These are phyloP conservation scores for Diachasma alloeum DNA, from an alignment of 1,140 invertebrate species.

Conservation along the genomic window DNA sequence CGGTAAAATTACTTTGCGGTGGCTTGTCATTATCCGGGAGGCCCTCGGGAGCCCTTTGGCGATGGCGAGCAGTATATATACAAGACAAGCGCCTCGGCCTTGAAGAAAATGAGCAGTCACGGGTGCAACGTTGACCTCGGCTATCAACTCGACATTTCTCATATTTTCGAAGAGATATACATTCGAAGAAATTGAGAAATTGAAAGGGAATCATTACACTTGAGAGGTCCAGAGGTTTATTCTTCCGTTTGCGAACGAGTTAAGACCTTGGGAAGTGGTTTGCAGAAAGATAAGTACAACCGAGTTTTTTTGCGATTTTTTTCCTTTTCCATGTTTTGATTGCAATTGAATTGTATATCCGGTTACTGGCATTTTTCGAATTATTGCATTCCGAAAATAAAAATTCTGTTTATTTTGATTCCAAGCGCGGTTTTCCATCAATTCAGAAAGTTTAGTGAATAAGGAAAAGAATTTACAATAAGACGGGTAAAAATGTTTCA, in stretches of 20 bases:
- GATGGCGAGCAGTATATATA: not conserved
- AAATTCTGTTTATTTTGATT: too few relatives aligned
- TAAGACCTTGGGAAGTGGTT: too few relatives aligned
- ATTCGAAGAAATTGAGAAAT: constrained; percentile 1
- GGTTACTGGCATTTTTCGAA: too few relatives aligned
- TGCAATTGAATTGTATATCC: too few relatives aligned
- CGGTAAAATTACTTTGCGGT: constrained; percentile 39
- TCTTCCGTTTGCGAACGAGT: not conserved
- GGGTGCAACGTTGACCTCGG: constrained; percentile 17
- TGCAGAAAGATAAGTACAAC: too few relatives aligned
- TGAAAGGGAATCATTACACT: not conserved
- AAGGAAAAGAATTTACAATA: too few relatives aligned
- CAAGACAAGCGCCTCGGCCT: not conserved
- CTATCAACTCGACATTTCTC: not conserved
- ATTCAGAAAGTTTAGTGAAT: too few relatives aligned
- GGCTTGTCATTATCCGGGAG: constrained; percentile 34
- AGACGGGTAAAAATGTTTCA: too few relatives aligned
- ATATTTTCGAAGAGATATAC: constrained; percentile 5
- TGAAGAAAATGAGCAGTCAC: constrained; percentile 24
- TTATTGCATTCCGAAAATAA: too few relatives aligned
- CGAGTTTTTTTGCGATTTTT: too few relatives aligned
- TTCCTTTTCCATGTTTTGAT: too few relatives aligned
- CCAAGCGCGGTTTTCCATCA: too few relatives aligned
- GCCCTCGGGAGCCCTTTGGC: constrained; percentile 28
- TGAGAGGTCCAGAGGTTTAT: not conserved